Evolutionary conservation across 2,888 invertebrate genomes (phyloP).

Genomic region (Hesperia comma): DNA sequence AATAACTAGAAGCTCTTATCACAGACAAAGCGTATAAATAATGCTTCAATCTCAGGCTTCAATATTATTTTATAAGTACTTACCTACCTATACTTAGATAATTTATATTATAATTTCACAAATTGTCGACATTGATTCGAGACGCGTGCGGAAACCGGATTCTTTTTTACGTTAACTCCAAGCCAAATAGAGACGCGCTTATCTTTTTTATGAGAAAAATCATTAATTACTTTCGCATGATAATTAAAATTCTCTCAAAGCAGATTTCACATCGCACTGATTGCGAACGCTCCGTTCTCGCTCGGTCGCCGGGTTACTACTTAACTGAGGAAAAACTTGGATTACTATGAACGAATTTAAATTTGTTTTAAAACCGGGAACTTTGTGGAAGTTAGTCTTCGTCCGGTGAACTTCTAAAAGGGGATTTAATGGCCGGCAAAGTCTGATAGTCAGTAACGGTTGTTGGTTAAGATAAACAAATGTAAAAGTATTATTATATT

Average conservation of each 20-base stretch:
- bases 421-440: conserved; percentile 36
- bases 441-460: conserved; percentile 35
- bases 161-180: conserved; percentile 25
- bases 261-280: conserved; percentile 33
- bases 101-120: conserved; percentile 39
- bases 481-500: neutral
- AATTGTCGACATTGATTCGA: conserved; percentile 33
- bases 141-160: conserved; percentile 30
- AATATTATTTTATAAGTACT: too few relatives aligned
- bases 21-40: too few relatives aligned
- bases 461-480: conserved; percentile 20
- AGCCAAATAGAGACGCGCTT: conserved; percentile 17
- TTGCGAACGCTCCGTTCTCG: conserved; percentile 30
- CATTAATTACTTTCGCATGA: conserved; percentile 32
- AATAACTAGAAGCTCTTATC: too few relatives aligned
- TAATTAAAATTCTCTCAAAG: conserved; percentile 36
- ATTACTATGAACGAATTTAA: conserved; percentile 38
- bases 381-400: conserved; percentile 35
- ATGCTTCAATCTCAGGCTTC: too few relatives aligned
- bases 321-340: conserved; percentile 37
- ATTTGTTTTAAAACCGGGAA: conserved; percentile 36
- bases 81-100: conserved; percentile 19
- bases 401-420: conserved; percentile 36
- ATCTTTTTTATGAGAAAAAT: conserved; percentile 15
- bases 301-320: conserved; percentile 31